Conservation (phyloP, 2,888 invertebrate species). For the Eupelmus urozonus region DNA sequence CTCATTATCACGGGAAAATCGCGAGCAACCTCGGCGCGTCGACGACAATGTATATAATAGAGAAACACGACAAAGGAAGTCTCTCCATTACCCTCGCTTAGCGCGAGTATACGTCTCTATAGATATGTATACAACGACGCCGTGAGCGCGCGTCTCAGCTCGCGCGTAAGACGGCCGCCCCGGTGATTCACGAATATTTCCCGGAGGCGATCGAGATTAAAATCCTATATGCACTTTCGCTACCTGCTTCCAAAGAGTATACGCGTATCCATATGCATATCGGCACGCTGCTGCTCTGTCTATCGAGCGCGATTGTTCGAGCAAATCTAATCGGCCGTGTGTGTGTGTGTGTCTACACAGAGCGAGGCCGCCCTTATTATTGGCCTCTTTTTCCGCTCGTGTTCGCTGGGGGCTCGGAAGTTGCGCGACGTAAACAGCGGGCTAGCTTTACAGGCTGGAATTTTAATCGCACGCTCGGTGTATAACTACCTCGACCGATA, state of each 20-base stretch:
- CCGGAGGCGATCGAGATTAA: constrained; percentile 46
- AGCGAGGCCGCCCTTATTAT: neutral
- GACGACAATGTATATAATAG: constrained; percentile 39
- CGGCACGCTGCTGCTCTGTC: neutral
- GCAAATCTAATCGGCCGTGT: constrained; percentile 40
- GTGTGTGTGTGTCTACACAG: neutral
- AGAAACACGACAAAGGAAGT: constrained; percentile 49
- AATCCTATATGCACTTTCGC: constrained; percentile 43
- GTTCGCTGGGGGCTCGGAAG: too few relatives aligned
- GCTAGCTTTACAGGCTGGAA: constrained; percentile 7
- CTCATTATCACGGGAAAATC: constrained; percentile 50
- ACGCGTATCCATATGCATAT: neutral
- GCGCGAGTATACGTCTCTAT: neutral
- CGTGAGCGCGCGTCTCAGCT: too few relatives aligned
- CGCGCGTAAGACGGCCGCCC: constrained; percentile 39
- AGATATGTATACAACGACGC: neutral
- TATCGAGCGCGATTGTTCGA: neutral
- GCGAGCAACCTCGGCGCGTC: neutral
- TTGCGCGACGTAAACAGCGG: constrained; percentile 11
- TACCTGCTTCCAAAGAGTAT: neutral
- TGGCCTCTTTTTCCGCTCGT: neutral
- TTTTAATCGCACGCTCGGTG: constrained; percentile 27
- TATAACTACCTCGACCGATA: neutral
- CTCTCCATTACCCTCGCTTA: neutral
- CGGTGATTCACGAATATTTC: constrained; percentile 43